Base-by-base conservation (phyloP, 2,888 invertebrate species). In the Coronaproctus castanopsis region DNA sequence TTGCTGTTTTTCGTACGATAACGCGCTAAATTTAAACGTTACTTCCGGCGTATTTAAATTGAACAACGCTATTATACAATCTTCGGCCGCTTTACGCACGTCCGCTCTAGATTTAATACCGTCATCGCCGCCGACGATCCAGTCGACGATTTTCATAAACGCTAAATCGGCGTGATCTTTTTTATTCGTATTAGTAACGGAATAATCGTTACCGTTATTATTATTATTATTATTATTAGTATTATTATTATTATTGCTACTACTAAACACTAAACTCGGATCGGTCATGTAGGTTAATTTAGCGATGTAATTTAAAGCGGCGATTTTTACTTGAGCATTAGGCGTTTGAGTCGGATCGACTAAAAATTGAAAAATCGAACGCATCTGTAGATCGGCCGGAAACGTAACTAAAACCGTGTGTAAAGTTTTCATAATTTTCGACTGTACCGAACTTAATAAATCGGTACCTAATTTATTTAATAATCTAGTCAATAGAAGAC, bases 281-380 rank as follows among this genome's bases (percentile, higher is more conserved):
- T 69, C 69, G 52, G 67, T 66, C 24, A 65, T 63, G 8, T 66
- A 81, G 1, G 83, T 81, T 48, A 88, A 73, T 65, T 77, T 74
- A 3, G 75, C 73, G 54, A 80, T 69, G 72, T 85, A 87, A 22
- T 82, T 80, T 51, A 88, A 73, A 24, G 84, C 84, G 2, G 86
- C 83, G 59, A 81, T 78, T 70, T 86, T 86, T 14, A 86, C 86
- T 69, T 83, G 83, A 0, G 80, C 77, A 65, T 89, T 92, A 1
- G 93, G 95, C 0, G 92, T 92, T 68, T 95, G 91, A 2, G 92
- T 89, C 21, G 87, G 83, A 73, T 96, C 95, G 62, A 87, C 84
- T 58, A 96, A 75, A 74, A 93, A 93, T 71, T 81, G 78, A 65
- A 71, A 72, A 22, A 81, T 73, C 52, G 76, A 76, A 61, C 75